Base-by-base conservation (phyloP, 1,140 invertebrate species). In the Phthorimaea operculella region DNA sequence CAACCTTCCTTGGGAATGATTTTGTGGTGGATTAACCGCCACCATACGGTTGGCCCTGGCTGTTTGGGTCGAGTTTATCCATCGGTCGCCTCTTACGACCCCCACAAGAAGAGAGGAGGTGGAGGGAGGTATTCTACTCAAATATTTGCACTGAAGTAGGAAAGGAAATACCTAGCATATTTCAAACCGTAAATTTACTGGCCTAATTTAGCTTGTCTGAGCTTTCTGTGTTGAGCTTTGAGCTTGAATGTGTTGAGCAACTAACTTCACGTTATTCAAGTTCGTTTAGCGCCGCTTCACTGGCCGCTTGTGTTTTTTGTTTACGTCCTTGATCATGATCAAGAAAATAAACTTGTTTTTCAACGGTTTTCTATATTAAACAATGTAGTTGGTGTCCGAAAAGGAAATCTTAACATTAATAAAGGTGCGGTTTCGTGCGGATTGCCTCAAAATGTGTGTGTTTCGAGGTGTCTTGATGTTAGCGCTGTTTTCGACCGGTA, bases 361-460 rank as follows among this genome's bases (percentile, higher is more conserved):
- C 50, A 58, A 62, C 57, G 49, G 60, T 68, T 54, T 66, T 72
- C 57, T 67, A 59, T 68, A 66, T 64, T 66, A 71, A 79, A 77
- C 74, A 82, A 76, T 71, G 51, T 59, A 52, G 56, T 57, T 51
- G 54, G 44, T 58, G 47, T 58, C 55, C 59, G 50, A 57, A 57
- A 53, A n/a, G n/a, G n/a, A n/a, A n/a, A n/a, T n/a, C 57, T 65
- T 51, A 34, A 70, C 58, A 62, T 51, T 64, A 54, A 64, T 58
- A 51, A 55, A 51, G 62, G 66, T 69, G 62, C 51, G 60, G 58
- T 61, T 71, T 62, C 60, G 55, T 60, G 68, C 62, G 60, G 56
- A 55, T 59, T 50, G 66, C 68, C 72, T 54, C 51, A 71, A 75
- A 73, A 83, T 80, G 77, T 71, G 70, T 62, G 62, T 72, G 51